Evolutionary conservation across 2,113 vertebrate genomes (phyloP).

Genomic region (Chroicocephalus ridibundus): DNA sequence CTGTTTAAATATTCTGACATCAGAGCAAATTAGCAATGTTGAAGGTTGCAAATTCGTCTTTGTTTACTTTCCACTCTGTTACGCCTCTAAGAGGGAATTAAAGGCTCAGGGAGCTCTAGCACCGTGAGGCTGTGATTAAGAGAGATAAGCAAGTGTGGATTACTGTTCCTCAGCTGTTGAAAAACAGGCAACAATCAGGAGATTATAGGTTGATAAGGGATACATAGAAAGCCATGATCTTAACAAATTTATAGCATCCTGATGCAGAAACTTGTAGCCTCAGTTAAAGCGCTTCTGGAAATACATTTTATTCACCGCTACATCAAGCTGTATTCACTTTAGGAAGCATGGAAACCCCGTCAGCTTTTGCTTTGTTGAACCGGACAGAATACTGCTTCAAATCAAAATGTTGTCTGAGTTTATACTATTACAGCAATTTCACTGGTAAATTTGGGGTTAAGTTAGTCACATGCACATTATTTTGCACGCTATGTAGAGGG

Average conservation of each 20-base stretch:
- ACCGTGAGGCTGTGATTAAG: conserved; percentile 80
- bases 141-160: conserved; percentile 80
- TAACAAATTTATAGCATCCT: conserved; percentile 61
- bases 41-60: conserved; percentile 81
- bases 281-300: neutral
- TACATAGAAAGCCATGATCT: conserved; percentile 71
- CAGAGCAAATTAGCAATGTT: conserved; percentile 83
- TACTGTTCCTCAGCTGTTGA: conserved; percentile 78
- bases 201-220: conserved; percentile 77
- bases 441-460: neutral
- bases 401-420: neutral
- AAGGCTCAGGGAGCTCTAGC: conserved; percentile 76
- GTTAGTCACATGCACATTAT: neutral
- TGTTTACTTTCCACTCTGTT: conserved; percentile 85
- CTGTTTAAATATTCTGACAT: conserved; percentile 84
- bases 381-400: neutral
- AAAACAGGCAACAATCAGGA: conserved; percentile 78
- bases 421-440: neutral
- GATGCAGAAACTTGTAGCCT: neutral
- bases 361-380: neutral
- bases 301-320: neutral
- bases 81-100: conserved; percentile 82
- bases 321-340: neutral
- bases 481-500: neutral
- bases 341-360: neutral